phyloP scores from a whole-genome alignment of 2,888 invertebrate genomes.

The Orchesellides sinensis region DNA sequence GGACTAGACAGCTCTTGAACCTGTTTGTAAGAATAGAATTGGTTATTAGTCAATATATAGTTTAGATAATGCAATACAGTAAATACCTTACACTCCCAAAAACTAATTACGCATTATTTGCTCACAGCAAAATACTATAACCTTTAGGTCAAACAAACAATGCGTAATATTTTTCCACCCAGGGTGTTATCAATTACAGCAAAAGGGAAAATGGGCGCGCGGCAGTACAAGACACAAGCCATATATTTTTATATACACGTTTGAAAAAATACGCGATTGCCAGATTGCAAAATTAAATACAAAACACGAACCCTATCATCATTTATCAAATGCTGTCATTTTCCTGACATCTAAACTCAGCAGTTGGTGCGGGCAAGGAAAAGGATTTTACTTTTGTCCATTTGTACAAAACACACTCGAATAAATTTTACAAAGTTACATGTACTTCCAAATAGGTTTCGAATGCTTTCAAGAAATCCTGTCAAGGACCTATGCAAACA shows the following conservation, averaged over 20 bases:
- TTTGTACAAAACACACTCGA: constrained; percentile 5
- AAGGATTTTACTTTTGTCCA: not conserved
- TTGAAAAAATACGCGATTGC: not conserved
- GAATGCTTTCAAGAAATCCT: too few relatives aligned
- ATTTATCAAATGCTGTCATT: constrained; percentile 61
- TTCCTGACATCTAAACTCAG: constrained; percentile 41
- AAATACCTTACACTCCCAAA: not conserved
- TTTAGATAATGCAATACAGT: not conserved
- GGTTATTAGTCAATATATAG: constrained; percentile 2
- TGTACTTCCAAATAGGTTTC: not conserved
- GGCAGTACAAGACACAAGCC: too few relatives aligned
- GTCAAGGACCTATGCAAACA: too few relatives aligned
- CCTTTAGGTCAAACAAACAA: constrained; percentile 22
- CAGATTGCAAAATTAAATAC: constrained; percentile 7
- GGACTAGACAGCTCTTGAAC: constrained; percentile 99
- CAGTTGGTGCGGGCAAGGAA: constrained; percentile 28
- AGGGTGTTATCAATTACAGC: constrained; percentile 20
- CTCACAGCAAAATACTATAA: too few relatives aligned
- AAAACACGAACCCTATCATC: constrained; percentile 40
- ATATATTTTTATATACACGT: not conserved
- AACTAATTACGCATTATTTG: too few relatives aligned
- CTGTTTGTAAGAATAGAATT: constrained; percentile 77
- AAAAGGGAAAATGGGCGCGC: not conserved
- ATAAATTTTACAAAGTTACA: constrained; percentile 4
- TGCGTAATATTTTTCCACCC: constrained; percentile 27